A percentile compares a stretch with the other conserved stretches of the same genome.
Evolutionary conservation across 2,888 invertebrate species (phyloP).

Genomic region (Leucoptera coffeella): DNA sequence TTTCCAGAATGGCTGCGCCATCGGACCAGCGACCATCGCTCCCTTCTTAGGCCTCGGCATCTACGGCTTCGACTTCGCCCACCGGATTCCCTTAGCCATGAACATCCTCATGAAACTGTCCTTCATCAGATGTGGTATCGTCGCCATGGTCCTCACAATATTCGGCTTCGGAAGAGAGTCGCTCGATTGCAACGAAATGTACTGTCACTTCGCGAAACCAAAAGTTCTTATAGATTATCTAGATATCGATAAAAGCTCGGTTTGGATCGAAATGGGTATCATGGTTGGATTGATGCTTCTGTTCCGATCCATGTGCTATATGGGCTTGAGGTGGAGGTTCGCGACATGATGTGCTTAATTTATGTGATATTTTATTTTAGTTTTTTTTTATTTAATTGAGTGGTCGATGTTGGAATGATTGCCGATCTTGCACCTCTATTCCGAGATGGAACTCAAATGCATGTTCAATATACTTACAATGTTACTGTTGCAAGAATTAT

Average conservation of each 20-base stretch:
- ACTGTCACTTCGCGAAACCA: constrained; percentile 62
- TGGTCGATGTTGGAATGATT: too few relatives aligned
- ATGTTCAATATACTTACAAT: too few relatives aligned
- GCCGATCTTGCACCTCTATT: too few relatives aligned
- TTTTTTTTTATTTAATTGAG: background rate
- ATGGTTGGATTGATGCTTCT: constrained; percentile 48
- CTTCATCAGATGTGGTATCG: constrained; percentile 60
- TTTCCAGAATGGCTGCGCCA: constrained; percentile 61
- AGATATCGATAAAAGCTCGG: constrained; percentile 50
- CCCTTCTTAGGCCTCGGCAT: constrained; percentile 62
- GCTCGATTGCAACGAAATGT: constrained; percentile 53
- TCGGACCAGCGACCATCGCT: constrained; percentile 59
- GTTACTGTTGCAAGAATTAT: too few relatives aligned
- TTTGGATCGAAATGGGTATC: constrained; percentile 49
- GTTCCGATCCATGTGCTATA: constrained; percentile 50
- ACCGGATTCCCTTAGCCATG: constrained; percentile 54
- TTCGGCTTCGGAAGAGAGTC: constrained; percentile 57
- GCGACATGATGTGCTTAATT: constrained; percentile 20
- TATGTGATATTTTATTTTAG: constrained; percentile 1
- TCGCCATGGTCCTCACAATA: constrained; percentile 55
- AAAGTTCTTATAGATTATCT: constrained; percentile 55
- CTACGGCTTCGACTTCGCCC: constrained; percentile 66
- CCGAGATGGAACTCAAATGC: too few relatives aligned
- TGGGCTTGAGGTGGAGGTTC: constrained; percentile 52
- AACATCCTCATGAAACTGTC: constrained; percentile 59